These are phyloP conservation scores for Ctenomys sociabilis DNA, from an alignment of 2,113 vertebrate species.

Conservation along the genomic window DNA sequence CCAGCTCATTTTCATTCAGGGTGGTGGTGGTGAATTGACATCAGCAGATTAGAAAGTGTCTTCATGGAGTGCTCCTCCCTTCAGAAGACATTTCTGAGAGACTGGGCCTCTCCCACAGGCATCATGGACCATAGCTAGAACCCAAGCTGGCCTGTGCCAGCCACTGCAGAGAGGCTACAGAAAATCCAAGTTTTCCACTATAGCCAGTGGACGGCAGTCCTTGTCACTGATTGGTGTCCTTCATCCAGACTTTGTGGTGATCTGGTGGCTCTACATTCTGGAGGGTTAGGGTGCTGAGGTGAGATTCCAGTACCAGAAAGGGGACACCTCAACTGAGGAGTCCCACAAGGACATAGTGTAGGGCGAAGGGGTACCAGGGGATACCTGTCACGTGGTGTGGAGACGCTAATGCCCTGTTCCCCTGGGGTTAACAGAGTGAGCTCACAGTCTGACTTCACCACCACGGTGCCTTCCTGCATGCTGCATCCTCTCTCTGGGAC, in stretches of 20 bases:
- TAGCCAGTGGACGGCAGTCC: background rate
- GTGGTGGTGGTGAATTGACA: background rate
- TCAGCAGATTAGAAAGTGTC: background rate
- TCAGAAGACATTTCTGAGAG: background rate
- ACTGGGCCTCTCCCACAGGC: accelerated
- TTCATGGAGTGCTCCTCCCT: background rate
- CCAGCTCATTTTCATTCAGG: background rate
- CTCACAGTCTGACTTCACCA: background rate
- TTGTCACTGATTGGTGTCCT: conserved; percentile 25
- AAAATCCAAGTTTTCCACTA: background rate
- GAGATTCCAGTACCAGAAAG: background rate
- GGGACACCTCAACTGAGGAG: background rate
- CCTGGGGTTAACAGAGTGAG: background rate
- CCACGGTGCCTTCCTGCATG: background rate
- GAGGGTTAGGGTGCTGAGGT: background rate
- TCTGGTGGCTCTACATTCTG: background rate
- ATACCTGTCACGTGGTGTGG: background rate
- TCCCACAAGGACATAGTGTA: background rate
- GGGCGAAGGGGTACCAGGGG: too few relatives aligned
- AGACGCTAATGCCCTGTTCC: background rate
- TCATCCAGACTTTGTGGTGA: background rate
- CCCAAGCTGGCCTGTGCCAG: background rate
- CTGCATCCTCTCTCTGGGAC: background rate
- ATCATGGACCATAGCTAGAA: background rate
- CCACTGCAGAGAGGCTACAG: background rate